These are phyloP conservation scores for Arge pagana DNA, from an alignment of 2,888 invertebrate genomes.

Conservation along the genomic window DNA sequence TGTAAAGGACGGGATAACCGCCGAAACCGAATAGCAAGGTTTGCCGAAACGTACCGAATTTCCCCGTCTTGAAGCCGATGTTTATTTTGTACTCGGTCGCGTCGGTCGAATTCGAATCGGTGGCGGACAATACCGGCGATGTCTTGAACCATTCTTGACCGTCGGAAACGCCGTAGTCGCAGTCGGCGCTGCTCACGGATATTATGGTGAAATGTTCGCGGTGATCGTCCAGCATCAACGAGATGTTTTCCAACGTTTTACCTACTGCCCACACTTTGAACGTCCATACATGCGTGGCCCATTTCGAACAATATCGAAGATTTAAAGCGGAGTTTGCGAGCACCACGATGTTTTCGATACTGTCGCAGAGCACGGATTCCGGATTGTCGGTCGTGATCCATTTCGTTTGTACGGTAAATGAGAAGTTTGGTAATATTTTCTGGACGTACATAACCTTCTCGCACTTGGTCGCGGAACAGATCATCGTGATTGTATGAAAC, in stretches of 20 bases:
- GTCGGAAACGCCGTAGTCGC: conserved; percentile 24
- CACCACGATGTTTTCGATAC: conserved; percentile 24
- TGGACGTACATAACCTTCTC: conserved; percentile 20
- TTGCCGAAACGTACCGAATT: conserved; percentile 78
- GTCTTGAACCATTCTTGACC: conserved; percentile 18
- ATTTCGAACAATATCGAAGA: conserved; percentile 30
- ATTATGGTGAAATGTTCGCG: conserved; percentile 41
- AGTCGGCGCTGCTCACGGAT: conserved; percentile 40
- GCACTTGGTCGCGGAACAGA: conserved; percentile 19
- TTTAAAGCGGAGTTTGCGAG: conserved; percentile 28
- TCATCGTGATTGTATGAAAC: not conserved
- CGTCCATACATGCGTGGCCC: conserved; percentile 30
- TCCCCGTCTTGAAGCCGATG: conserved; percentile 16
- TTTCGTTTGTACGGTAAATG: conserved; percentile 10
- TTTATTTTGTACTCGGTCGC: conserved; percentile 19
- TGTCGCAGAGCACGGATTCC: conserved; percentile 32
- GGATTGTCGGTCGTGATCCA: conserved; percentile 36
- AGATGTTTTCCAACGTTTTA: conserved; percentile 39
- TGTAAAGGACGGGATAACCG: conserved; percentile 66
- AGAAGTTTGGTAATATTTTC: conserved; percentile 19
- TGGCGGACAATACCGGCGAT: conserved; percentile 25
- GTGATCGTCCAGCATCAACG: conserved; percentile 39
- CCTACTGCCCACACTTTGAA: conserved; percentile 36
- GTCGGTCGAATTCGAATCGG: conserved; percentile 28
- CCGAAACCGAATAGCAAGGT: conserved; percentile 78